These are phyloP conservation scores for Xyliphius kryptos DNA, from an alignment of 2,113 vertebrate genomes.

Conservation along the genomic window DNA sequence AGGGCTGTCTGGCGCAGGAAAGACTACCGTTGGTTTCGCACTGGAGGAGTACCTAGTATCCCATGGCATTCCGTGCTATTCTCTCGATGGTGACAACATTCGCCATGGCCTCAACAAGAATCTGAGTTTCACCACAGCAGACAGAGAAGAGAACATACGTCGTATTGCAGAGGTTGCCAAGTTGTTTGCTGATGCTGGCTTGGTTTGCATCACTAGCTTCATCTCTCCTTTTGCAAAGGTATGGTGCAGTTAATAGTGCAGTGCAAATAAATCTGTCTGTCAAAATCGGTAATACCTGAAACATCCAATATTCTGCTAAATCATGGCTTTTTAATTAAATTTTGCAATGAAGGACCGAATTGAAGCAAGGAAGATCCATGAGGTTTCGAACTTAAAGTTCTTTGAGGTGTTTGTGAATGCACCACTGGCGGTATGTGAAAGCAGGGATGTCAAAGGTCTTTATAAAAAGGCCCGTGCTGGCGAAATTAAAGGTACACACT, in stretches of 20 bases:
- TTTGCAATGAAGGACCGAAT: constrained; percentile 72
- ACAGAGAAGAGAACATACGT: constrained; percentile 93
- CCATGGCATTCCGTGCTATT: constrained; percentile 86
- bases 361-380: constrained; percentile 81
- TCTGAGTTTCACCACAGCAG: constrained; percentile 79
- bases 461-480: constrained; percentile 95
- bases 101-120: constrained; percentile 87
- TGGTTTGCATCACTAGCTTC: constrained; percentile 94
- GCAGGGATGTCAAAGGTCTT: constrained; percentile 92
- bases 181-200: constrained; percentile 87
- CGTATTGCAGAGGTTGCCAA: constrained; percentile 89
- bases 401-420: constrained; percentile 93
- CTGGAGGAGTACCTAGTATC: constrained; percentile 89
- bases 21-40: constrained; percentile 93
- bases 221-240: constrained; percentile 92
- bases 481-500: constrained; percentile 88
- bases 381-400: constrained; percentile 77
- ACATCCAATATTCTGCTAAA: no score
- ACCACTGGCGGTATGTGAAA: constrained; percentile 86
- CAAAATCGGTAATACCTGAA: neutral
- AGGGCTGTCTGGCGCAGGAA: constrained; percentile 96
- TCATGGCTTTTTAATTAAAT: no score
- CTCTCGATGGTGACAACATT: constrained; percentile 80
- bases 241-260: neutral
- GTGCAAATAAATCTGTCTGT: neutral